A percentile compares a stretch with the other conserved stretches of the same genome.
These are phyloP conservation scores for Catostylus mosaicus DNA, from an alignment of 30 jellyfish, hydroid and myxozoan species.

Conservation along the genomic window DNA sequence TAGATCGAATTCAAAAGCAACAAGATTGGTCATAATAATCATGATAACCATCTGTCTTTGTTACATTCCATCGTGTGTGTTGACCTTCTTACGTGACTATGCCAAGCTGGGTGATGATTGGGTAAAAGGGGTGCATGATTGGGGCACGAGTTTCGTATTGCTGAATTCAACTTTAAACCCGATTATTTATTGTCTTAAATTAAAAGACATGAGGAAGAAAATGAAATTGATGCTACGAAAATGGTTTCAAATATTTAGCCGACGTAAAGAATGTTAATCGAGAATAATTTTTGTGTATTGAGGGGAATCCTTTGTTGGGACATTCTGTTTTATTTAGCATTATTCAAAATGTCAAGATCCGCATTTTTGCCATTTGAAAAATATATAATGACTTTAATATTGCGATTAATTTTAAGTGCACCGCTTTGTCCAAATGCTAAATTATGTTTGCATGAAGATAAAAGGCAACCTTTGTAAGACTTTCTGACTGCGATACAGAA, in stretches of 20 bases:
- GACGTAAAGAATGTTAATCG: not conserved
- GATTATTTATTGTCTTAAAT: slow-evolving; percentile 37
- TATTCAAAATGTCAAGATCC: too few relatives aligned
- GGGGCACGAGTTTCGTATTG: slow-evolving; percentile 70
- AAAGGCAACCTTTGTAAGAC: too few relatives aligned
- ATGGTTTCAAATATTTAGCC: not conserved
- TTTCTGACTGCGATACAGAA: too few relatives aligned
- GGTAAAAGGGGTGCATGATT: slow-evolving; percentile 65
- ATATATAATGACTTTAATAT: too few relatives aligned
- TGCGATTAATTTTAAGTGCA: too few relatives aligned
- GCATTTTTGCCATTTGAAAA: too few relatives aligned
- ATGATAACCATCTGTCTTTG: slow-evolving; percentile 39
- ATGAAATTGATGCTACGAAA: slow-evolving; percentile 18
- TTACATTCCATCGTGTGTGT: slow-evolving; percentile 51
- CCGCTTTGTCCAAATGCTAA: too few relatives aligned
- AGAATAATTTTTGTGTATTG: too few relatives aligned
- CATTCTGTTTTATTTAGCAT: too few relatives aligned
- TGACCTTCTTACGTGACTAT: slow-evolving; percentile 65
- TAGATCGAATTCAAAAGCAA: slow-evolving; percentile 66
- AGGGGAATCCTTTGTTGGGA: too few relatives aligned
- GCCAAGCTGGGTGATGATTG: slow-evolving; percentile 30
- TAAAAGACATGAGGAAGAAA: slow-evolving; percentile 55
- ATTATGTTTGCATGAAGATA: too few relatives aligned
- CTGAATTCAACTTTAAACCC: slow-evolving; percentile 66
- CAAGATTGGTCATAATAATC: slow-evolving; percentile 44